Conservation (phyloP, 2,113 vertebrate species). For the Eidolon helvum region DNA sequence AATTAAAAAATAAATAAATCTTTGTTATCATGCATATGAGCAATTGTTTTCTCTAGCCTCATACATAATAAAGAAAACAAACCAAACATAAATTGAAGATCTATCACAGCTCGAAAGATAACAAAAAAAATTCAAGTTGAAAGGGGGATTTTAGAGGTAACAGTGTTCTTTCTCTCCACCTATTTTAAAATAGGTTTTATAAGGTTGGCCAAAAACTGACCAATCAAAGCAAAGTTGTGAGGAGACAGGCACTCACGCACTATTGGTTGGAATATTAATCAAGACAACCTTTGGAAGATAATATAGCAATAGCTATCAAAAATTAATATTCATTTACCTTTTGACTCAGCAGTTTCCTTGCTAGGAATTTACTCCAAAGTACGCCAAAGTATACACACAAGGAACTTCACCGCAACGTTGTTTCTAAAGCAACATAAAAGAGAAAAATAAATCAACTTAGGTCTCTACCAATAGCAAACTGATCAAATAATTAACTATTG, state of each 20-base stretch:
- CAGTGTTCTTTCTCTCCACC: neutral
- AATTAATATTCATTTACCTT: constrained; percentile 45
- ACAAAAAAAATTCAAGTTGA: neutral
- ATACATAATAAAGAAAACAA: neutral
- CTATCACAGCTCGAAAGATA: neutral
- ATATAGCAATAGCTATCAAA: neutral
- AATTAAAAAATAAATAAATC: neutral
- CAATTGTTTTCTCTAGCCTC: neutral
- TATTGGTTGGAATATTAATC: neutral
- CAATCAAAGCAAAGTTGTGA: neutral
- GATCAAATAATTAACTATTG: neutral
- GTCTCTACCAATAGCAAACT: neutral
- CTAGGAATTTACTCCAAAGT: constrained; percentile 28
- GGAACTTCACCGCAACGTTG: neutral
- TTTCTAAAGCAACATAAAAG: neutral
- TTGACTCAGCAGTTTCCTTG: constrained; percentile 49
- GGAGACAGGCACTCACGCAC: neutral
- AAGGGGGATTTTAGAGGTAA: neutral
- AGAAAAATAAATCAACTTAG: neutral
- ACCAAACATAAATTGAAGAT: neutral
- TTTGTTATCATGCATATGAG: neutral
- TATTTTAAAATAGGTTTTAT: neutral
- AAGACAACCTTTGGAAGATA: constrained; percentile 10
- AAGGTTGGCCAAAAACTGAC: neutral
- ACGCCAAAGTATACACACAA: neutral